These are phyloP conservation scores for Porites cylindrica DNA, from an alignment of 92 coral and sea anemone species.

Conservation along the genomic window DNA sequence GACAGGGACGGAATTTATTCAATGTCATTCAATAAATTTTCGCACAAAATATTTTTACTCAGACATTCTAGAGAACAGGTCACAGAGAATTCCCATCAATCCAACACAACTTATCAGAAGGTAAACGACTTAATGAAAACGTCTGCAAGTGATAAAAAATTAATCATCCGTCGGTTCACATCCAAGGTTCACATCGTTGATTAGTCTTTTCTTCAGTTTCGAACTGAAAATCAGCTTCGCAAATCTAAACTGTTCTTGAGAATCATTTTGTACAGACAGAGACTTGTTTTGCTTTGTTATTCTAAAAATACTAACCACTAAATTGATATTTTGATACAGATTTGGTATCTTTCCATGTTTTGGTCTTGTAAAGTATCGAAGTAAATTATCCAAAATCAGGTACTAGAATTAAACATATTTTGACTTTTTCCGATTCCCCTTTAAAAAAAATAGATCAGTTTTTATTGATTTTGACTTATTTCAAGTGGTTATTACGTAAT, in stretches of 20 bases:
- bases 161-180: too few relatives aligned
- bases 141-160: not conserved
- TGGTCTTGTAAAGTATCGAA: not conserved
- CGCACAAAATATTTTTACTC: not conserved
- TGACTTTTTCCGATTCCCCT: too few relatives aligned
- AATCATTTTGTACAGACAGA: not conserved
- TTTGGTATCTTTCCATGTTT: not conserved
- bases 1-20: not conserved
- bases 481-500: too few relatives aligned
- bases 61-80: not conserved
- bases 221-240: not conserved
- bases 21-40: too few relatives aligned
- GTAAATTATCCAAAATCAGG: not conserved
- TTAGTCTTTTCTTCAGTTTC: not conserved
- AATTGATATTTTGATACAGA: not conserved
- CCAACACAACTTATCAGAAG: not conserved
- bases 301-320: not conserved
- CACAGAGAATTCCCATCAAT: not conserved
- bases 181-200: not conserved
- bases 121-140: not conserved
- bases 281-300: not conserved
- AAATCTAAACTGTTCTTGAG: not conserved
- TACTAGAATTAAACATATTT: too few relatives aligned
- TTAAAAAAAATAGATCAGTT: too few relatives aligned
- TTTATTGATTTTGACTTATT: too few relatives aligned